Conservation (phyloP, 92 coral and sea anemone species). For the Zoanthus sansibaricus region DNA sequence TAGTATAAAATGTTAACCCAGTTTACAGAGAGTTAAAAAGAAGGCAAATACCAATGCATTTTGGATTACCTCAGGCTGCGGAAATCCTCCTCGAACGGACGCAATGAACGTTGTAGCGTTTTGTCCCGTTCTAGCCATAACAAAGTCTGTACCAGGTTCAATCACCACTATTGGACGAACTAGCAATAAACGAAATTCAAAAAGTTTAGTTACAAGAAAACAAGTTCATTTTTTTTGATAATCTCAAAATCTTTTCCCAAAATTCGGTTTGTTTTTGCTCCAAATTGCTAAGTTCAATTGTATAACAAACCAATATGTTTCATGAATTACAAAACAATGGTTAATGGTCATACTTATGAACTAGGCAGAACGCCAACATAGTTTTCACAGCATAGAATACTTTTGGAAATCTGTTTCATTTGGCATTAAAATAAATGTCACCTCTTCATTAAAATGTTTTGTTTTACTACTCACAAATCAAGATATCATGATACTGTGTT, state of each 20-base stretch:
- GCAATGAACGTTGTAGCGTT: slow-evolving; percentile 69
- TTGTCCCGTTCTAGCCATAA: slow-evolving; percentile 70
- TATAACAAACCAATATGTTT: too few species aligned
- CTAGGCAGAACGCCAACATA: background rate
- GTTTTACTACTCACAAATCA: too few species aligned
- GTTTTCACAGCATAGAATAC: background rate
- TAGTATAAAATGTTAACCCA: too few species aligned
- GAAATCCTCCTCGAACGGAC: slow-evolving; percentile 79
- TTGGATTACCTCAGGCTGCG: slow-evolving; percentile 64
- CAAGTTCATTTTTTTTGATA: background rate
- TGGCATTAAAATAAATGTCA: too few species aligned
- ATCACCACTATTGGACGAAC: slow-evolving; percentile 81
- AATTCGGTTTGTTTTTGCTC: too few species aligned
- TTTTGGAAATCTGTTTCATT: background rate
- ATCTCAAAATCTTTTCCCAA: background rate
- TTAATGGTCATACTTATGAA: too few species aligned
- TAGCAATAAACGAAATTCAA: slow-evolving; percentile 4
- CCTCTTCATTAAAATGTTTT: too few species aligned
- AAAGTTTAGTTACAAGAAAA: background rate
- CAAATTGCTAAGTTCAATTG: too few species aligned
- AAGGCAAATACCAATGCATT: too few species aligned
- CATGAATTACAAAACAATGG: too few species aligned
- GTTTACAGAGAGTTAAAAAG: too few species aligned
- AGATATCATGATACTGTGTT: too few species aligned
- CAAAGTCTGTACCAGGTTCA: slow-evolving; percentile 70